Conservation (phyloP, 2,113 vertebrate species). For the Gymnorhina tibicen region DNA sequence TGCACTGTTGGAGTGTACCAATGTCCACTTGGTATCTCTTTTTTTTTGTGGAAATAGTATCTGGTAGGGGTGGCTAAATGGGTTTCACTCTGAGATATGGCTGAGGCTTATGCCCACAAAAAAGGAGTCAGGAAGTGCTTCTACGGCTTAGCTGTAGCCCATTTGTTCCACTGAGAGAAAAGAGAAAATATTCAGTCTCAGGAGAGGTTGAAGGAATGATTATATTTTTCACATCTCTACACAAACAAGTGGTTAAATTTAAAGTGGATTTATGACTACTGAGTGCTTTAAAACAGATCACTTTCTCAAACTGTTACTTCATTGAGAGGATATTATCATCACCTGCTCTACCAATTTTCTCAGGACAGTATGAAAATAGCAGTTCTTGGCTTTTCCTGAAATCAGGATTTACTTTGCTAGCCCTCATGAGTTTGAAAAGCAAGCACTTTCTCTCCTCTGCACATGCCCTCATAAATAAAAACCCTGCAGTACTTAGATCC, state of each 20-base stretch:
- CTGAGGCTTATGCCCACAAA: background rate
- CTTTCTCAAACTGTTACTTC: background rate
- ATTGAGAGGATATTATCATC: background rate
- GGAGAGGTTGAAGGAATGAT: background rate
- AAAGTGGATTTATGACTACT: background rate
- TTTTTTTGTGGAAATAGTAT: background rate
- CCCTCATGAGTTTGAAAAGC: background rate
- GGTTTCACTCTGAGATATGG: background rate
- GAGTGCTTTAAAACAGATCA: background rate
- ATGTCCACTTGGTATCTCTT: accelerated
- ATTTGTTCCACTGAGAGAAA: background rate
- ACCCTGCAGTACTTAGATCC: background rate
- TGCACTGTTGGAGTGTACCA: background rate
- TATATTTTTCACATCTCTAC: background rate
- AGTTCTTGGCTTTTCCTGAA: background rate
- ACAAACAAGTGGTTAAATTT: background rate
- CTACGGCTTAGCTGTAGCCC: background rate
- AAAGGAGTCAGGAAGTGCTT: background rate
- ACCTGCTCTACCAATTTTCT: background rate
- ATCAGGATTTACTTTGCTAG: background rate
- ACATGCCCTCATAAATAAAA: background rate
- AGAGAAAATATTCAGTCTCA: background rate
- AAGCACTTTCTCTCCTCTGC: background rate
- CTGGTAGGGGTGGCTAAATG: background rate
- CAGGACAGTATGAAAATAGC: background rate